These are phyloP conservation scores for Pardosa pseudoannulata DNA, from an alignment of 2,888 invertebrate species.

Conservation along the genomic window DNA sequence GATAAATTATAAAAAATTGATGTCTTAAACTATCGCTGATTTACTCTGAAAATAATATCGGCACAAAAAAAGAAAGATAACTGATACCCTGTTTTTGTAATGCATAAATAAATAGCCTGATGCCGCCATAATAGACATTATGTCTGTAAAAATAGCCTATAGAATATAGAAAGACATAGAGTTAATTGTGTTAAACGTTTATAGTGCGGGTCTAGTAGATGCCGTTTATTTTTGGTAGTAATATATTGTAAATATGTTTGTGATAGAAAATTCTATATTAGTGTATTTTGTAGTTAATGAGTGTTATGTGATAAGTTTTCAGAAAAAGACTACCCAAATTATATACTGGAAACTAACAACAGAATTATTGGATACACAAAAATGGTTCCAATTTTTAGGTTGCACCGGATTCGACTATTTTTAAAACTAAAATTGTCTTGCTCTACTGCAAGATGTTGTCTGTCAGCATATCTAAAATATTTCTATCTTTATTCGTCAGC, in stretches of 20 bases:
- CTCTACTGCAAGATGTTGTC: no score
- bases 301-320: slow-evolving; percentile 1
- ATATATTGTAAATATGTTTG: slow-evolving; percentile 41
- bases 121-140: slow-evolving; percentile 29
- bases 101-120: not conserved
- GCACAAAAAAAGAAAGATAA: not conserved
- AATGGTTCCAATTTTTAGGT: no score
- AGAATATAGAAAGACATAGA: slow-evolving; percentile 11
- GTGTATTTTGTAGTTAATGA: slow-evolving; percentile 9
- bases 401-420: no score
- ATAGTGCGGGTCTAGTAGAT: slow-evolving; percentile 19
- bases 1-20: no score
- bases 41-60: no score
- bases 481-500: no score
- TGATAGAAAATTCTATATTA: not conserved
- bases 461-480: no score
- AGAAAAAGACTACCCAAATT: slow-evolving; percentile 4
- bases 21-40: no score
- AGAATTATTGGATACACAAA: no score
- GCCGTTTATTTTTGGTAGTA: slow-evolving; percentile 36
- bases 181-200: slow-evolving; percentile 3
- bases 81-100: slow-evolving; percentile 15
- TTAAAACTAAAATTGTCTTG: no score
- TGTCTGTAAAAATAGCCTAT: slow-evolving; percentile 5
- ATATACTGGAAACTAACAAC: not conserved